Evolutionary conservation across 2,113 vertebrate species (phyloP).

Genomic region (Prochilodus magdalenae): DNA sequence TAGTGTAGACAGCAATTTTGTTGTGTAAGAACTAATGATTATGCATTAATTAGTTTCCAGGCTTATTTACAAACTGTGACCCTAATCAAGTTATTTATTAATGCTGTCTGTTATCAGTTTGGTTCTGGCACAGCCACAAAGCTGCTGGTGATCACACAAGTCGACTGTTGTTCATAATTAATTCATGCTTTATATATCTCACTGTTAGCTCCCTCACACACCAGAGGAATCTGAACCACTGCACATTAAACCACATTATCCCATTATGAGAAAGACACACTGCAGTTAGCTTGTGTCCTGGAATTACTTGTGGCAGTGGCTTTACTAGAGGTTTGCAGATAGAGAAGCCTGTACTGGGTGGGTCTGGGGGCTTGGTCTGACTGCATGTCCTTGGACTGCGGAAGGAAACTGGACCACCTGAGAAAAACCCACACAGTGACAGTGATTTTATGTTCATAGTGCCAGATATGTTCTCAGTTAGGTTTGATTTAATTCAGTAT

Average conservation of each 20-base stretch:
- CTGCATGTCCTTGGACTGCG: too few relatives aligned
- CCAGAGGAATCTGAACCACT: conserved; percentile 31
- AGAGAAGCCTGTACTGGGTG: too few relatives aligned
- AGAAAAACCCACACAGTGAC: too few relatives aligned
- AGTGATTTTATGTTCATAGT: too few relatives aligned
- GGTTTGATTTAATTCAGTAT: too few relatives aligned
- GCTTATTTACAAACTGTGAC: conserved; percentile 43
- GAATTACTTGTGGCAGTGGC: too few relatives aligned
- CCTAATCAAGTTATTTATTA: conserved; percentile 7
- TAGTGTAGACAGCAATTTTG: neutral
- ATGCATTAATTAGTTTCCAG: conserved; percentile 25
- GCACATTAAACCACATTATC: neutral
- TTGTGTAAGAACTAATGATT: neutral
- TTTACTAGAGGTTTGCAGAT: too few relatives aligned
- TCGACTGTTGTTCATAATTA: conserved; percentile 39
- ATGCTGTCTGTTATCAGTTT: conserved; percentile 16
- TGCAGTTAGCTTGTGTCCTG: too few relatives aligned
- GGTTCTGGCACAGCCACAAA: neutral
- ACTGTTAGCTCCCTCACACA: neutral
- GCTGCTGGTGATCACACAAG: neutral
- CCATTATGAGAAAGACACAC: neutral
- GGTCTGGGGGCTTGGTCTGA: too few relatives aligned
- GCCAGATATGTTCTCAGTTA: too few relatives aligned
- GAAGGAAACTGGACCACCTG: too few relatives aligned
- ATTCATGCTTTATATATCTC: conserved; percentile 44